These are phyloP conservation scores for Heterodera carotae DNA, from an alignment of 1,140 invertebrate species.

Conservation along the genomic window DNA sequence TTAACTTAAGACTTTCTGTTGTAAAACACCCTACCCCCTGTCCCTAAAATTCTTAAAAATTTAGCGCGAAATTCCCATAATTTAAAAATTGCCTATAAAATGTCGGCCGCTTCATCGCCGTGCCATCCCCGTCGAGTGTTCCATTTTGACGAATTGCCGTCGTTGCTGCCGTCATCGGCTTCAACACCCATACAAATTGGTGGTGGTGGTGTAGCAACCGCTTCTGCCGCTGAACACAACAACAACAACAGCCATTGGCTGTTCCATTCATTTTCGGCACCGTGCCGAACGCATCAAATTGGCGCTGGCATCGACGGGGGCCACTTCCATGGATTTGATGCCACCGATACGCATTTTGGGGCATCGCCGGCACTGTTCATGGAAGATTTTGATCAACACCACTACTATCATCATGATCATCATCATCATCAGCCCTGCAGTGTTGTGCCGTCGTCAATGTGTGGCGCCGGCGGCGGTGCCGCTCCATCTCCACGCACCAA, in stretches of 20 bases:
- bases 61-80: not conserved
- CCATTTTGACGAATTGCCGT: not conserved
- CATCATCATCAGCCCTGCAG: not conserved
- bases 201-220: too few species aligned
- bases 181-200: not conserved
- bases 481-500: not conserved
- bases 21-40: too few species aligned
- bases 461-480: too few species aligned
- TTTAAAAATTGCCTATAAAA: not conserved
- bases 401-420: not conserved
- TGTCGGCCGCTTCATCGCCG: not conserved
- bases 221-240: not conserved
- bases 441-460: not conserved
- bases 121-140: not conserved
- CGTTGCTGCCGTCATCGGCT: too few species aligned
- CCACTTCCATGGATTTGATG: too few species aligned
- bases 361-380: too few species aligned
- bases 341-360: too few species aligned
- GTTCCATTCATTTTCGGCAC: slow-evolving; percentile 10
- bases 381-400: too few species aligned
- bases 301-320: not conserved
- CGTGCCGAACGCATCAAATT: slow-evolving; percentile 9
- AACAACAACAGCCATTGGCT: not conserved
- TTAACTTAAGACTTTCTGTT: too few species aligned
- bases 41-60: not conserved